A percentile compares a stretch with the other conserved stretches of the same genome.
Conservation (phyloP, 2,113 vertebrate genomes). For the Mixornis gularis region DNA sequence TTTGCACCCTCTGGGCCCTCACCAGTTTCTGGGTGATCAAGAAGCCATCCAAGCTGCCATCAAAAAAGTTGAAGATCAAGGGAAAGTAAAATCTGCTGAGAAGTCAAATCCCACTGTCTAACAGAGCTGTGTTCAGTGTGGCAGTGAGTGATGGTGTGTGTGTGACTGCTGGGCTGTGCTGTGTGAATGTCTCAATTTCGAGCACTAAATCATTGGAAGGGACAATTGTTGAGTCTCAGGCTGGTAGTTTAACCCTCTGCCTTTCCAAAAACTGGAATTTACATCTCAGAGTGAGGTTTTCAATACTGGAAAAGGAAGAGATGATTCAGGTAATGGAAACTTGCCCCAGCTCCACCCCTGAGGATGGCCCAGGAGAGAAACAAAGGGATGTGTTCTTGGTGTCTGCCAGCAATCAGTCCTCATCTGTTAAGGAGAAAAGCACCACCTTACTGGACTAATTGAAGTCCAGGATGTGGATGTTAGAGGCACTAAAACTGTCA, state of each 20-base stretch:
- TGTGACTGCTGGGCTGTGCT: conserved; percentile 31
- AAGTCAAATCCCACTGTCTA: conserved; percentile 26
- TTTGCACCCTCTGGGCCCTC: conserved; percentile 80
- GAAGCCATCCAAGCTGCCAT: conserved; percentile 92
- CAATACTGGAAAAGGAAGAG: neutral
- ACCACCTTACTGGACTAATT: neutral
- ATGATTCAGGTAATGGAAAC: neutral
- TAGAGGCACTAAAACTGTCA: neutral
- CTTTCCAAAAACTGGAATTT: conserved; percentile 12
- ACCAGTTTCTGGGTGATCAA: conserved; percentile 90
- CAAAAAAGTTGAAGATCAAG: conserved; percentile 96
- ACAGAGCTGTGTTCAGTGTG: neutral
- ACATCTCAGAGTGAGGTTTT: neutral
- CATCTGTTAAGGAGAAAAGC: neutral
- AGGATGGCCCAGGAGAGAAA: neutral
- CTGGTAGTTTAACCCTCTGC: neutral
- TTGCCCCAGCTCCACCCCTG: neutral
- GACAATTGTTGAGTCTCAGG: neutral
- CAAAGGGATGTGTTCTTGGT: neutral
- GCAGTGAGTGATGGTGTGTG: neutral
- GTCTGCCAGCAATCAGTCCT: neutral
- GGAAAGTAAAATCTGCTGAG: conserved; percentile 79
- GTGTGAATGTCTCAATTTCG: conserved; percentile 13
- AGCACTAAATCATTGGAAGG: neutral
- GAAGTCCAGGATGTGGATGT: neutral